Base-by-base conservation (phyloP, 1,140 invertebrate genomes). In the Amphibalanus amphitrite region DNA sequence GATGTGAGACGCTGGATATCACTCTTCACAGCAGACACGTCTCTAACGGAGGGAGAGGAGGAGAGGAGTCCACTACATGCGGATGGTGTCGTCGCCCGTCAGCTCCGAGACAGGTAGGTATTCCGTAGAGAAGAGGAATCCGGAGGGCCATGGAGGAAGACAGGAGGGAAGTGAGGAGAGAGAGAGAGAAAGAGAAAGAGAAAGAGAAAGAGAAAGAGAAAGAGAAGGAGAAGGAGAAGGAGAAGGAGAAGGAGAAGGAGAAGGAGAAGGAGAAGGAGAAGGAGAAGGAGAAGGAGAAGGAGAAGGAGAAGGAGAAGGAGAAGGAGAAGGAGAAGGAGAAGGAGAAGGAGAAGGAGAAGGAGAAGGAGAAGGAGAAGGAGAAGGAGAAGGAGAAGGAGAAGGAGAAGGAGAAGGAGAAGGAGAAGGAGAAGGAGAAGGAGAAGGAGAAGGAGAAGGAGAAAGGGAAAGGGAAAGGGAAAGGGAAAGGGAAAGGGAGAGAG, bases 91-190 rank as follows among this genome's bases (percentile, higher is more conserved):
- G n/a, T n/a, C n/a, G n/a, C n/a, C n/a, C n/a, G n/a, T n/a, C n/a
- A n/a, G n/a, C n/a, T n/a, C n/a, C n/a, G n/a, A n/a, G n/a, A n/a
- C n/a, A n/a, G n/a, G n/a, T n/a, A n/a, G n/a, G n/a, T n/a, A n/a
- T n/a, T n/a, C n/a, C n/a, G n/a, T n/a, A n/a, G n/a, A n/a, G n/a
- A n/a, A n/a, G n/a, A n/a, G n/a, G n/a, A n/a, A n/a, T n/a, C n/a
- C n/a, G n/a, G n/a, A n/a, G n/a, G n/a, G n/a, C n/a, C n/a, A 69
- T 69, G 68, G 68, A 30, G 68, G 38, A 30, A 23, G 68, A 69
- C 68, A 30, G 68, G 68, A 10, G 23, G 68, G 68, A 69, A 28
- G 28, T 69, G 68, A 30, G 8, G 23, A 8, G 38, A 8, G 38
- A 10, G 68, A 30, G 68, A 23, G 68, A 26, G 68, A 29, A 8